Conservation (phyloP, 2,113 vertebrate species). For the Hippocampus mohnikei region DNA sequence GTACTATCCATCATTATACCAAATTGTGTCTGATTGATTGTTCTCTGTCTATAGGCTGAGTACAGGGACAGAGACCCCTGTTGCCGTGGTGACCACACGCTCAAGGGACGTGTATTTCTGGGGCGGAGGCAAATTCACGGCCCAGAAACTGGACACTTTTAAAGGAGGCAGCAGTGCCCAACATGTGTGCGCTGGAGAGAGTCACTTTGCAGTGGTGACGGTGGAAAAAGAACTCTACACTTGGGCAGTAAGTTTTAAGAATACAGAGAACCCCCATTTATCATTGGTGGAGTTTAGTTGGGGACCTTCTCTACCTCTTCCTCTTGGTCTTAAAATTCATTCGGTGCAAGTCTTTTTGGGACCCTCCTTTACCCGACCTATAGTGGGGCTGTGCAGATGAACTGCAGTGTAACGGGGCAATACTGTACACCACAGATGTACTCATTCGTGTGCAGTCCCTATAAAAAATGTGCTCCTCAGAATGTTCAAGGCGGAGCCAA, state of each 20-base stretch:
- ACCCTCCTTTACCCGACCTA: too few species aligned
- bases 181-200: slow-evolving; percentile 94
- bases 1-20: fast-evolving
- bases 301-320: too few species aligned
- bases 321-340: too few species aligned
- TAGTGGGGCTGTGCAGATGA: too few species aligned
- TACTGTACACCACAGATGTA: background rate
- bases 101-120: slow-evolving; percentile 96
- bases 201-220: slow-evolving; percentile 95
- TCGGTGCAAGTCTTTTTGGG: too few species aligned
- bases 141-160: slow-evolving; percentile 93
- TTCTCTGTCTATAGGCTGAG: slow-evolving; percentile 75
- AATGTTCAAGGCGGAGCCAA: slow-evolving; percentile 95
- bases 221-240: slow-evolving; percentile 98
- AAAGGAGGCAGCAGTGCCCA: slow-evolving; percentile 93
- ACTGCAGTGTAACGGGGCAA: too few species aligned
- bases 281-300: too few species aligned
- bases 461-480: slow-evolving; percentile 58
- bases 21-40: background rate
- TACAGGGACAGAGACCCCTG: slow-evolving; percentile 81
- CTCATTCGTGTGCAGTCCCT: background rate
- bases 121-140: slow-evolving; percentile 96
- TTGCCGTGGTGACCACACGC: slow-evolving; percentile 94
- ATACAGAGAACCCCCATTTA: background rate
- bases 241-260: slow-evolving; percentile 87